These are phyloP conservation scores for Thoracochromis brauschi DNA, from an alignment of 2,113 vertebrate genomes.

Conservation along the genomic window DNA sequence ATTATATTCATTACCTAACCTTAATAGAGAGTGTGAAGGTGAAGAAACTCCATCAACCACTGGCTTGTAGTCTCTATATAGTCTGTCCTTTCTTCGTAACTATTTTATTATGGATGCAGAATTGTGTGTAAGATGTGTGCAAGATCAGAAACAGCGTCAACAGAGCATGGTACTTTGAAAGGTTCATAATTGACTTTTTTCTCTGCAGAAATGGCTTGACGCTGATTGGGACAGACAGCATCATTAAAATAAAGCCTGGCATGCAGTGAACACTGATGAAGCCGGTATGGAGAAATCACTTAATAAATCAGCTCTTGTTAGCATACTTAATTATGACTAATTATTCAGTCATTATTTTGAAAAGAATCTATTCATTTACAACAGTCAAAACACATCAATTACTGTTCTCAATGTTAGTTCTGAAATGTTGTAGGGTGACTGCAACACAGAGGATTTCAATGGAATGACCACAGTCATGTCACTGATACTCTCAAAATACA, in stretches of 20 bases:
- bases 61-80: background rate
- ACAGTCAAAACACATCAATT: slow-evolving; percentile 51
- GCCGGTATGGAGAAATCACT: slow-evolving; percentile 49
- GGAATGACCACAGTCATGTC: background rate
- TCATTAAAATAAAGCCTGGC: slow-evolving; percentile 60
- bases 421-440: background rate
- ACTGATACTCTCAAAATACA: background rate
- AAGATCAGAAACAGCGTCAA: slow-evolving; percentile 7
- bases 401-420: slow-evolving; percentile 28
- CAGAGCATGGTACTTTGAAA: slow-evolving; percentile 28
- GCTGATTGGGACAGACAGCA: slow-evolving; percentile 61
- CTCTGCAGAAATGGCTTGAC: slow-evolving; percentile 48
- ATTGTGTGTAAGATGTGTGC: background rate
- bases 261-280: slow-evolving; percentile 51
- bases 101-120: slow-evolving; percentile 17
- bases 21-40: background rate
- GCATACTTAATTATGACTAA: slow-evolving; percentile 58
- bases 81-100: background rate
- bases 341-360: slow-evolving; percentile 61
- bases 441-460: background rate
- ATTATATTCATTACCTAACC: background rate
- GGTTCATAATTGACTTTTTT: slow-evolving; percentile 49
- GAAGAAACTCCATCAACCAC: background rate
- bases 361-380: slow-evolving; percentile 54
- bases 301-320: slow-evolving; percentile 61